A percentile compares a stretch with the other conserved stretches of the same genome.
Evolutionary conservation across 2,113 vertebrate species (phyloP).

Genomic region (Platichthys stellatus): DNA sequence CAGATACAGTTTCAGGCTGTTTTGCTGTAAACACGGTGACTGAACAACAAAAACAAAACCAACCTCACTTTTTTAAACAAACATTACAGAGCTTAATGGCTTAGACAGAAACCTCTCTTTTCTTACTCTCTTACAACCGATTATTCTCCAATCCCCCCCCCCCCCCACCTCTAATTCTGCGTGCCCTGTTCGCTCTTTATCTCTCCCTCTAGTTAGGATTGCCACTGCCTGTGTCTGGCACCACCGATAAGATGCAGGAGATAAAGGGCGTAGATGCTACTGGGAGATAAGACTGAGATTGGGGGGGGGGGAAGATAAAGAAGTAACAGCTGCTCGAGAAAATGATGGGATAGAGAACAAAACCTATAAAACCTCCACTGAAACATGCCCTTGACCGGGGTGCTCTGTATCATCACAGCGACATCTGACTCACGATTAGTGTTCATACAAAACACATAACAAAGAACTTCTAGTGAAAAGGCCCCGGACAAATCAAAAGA

Average conservation of each 20-base stretch:
- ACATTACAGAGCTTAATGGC: not conserved
- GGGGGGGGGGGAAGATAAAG: slow-evolving; percentile 34
- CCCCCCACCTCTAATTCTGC: slow-evolving; percentile 11
- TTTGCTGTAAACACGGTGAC: not conserved
- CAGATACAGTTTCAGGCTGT: no score
- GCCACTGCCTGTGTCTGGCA: slow-evolving; percentile 52
- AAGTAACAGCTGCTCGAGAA: not conserved
- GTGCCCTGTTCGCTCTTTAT: slow-evolving; percentile 13
- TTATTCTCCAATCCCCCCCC: not conserved
- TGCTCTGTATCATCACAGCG: not conserved
- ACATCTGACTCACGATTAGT: slow-evolving; percentile 9
- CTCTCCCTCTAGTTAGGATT: slow-evolving; percentile 20
- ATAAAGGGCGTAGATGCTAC: slow-evolving; percentile 59
- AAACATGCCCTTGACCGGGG: slow-evolving; percentile 38
- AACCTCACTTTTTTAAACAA: not conserved
- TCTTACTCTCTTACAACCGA: not conserved
- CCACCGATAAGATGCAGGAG: slow-evolving; percentile 55
- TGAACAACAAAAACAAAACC: no score
- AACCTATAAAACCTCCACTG: not conserved
- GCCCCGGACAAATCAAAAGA: slow-evolving; percentile 1
- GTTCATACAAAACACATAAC: not conserved
- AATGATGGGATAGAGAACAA: slow-evolving; percentile 16
- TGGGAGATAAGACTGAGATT: slow-evolving; percentile 45
- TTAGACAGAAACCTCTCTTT: slow-evolving; percentile 1
- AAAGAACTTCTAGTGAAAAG: not conserved